Percentiles rank a stretch among this genome's conserved stretches.
These are phyloP conservation scores for Euproctis similis DNA, from an alignment of 2,888 invertebrate species.

Conservation along the genomic window DNA sequence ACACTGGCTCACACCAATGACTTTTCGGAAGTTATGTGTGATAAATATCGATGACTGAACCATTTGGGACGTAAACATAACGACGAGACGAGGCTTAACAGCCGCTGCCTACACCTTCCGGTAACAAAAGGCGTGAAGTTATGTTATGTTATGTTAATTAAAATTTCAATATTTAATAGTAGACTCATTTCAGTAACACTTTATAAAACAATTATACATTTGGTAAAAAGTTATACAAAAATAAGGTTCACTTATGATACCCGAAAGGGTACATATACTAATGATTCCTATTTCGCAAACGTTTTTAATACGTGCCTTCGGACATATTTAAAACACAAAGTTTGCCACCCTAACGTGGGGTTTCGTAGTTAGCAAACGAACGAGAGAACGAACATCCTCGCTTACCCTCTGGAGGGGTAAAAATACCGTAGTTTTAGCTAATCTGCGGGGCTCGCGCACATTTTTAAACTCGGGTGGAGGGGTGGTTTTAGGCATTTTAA, in stretches of 20 bases:
- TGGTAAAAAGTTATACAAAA: constrained; percentile 18
- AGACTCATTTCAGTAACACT: constrained; percentile 5
- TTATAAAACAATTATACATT: constrained; percentile 6
- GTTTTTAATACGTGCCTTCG: constrained; percentile 70
- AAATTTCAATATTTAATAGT: too few relatives aligned
- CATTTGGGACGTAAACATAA: too few relatives aligned
- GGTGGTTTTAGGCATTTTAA: constrained; percentile 1
- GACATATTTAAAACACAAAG: constrained; percentile 75
- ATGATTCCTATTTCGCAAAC: constrained; percentile 66
- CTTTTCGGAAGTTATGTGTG: too few relatives aligned
- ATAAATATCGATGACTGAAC: too few relatives aligned
- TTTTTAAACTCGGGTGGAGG: constrained; percentile 49
- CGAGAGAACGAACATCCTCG: constrained; percentile 19
- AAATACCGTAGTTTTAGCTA: constrained; percentile 82
- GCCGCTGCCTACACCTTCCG: too few relatives aligned
- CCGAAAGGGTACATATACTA: constrained; percentile 41
- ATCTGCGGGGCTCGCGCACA: constrained; percentile 65
- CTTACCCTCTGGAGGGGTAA: constrained; percentile 55
- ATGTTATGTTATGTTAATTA: too few relatives aligned
- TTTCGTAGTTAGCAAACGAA: constrained; percentile 67
- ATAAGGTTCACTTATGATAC: constrained; percentile 11
- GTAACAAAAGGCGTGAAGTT: too few relatives aligned
- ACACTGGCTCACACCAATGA: too few relatives aligned
- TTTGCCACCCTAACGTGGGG: constrained; percentile 55
- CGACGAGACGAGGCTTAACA: too few relatives aligned